Evolutionary conservation across 1,140 invertebrate genomes (phyloP).

Genomic region (Bombus difficillimus): DNA sequence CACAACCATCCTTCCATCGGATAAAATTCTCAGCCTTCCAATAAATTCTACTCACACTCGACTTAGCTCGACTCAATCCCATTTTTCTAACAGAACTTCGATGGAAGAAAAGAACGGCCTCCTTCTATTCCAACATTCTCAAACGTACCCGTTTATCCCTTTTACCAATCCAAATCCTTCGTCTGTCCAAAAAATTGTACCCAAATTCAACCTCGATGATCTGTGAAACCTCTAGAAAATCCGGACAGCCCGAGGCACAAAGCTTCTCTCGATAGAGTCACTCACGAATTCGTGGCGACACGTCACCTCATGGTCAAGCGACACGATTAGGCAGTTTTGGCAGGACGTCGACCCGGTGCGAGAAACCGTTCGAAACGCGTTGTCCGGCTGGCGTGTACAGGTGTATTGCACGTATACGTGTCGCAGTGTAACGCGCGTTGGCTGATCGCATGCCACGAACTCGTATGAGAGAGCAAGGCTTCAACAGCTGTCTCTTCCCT

Average conservation of each 20-base stretch:
- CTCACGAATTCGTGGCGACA: conserved; percentile 11
- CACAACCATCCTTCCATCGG: no score
- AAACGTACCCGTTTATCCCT: no score
- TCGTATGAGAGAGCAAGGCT: conserved; percentile 30
- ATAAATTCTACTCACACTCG: no score
- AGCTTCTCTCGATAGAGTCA: not conserved
- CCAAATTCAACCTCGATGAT: no score
- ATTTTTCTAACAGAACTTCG: no score
- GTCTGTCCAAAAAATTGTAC: fast-evolving
- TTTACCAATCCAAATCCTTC: no score
- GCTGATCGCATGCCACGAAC: no score
- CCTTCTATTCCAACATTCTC: no score
- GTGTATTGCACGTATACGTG: conserved; percentile 4
- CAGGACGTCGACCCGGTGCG: conserved; percentile 48
- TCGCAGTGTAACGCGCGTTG: not conserved
- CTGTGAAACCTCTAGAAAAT: fast-evolving
- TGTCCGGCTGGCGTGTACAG: conserved; percentile 33
- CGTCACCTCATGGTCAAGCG: not conserved
- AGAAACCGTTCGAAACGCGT: conserved; percentile 53
- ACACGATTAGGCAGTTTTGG: conserved; percentile 55
- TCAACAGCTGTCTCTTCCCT: conserved; percentile 33
- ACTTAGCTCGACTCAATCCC: no score
- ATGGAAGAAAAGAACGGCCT: no score
- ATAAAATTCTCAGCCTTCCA: no score
- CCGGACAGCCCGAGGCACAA: no score